Base-by-base conservation (phyloP, 2,888 invertebrate genomes). In the Cephus rjabovi region DNA sequence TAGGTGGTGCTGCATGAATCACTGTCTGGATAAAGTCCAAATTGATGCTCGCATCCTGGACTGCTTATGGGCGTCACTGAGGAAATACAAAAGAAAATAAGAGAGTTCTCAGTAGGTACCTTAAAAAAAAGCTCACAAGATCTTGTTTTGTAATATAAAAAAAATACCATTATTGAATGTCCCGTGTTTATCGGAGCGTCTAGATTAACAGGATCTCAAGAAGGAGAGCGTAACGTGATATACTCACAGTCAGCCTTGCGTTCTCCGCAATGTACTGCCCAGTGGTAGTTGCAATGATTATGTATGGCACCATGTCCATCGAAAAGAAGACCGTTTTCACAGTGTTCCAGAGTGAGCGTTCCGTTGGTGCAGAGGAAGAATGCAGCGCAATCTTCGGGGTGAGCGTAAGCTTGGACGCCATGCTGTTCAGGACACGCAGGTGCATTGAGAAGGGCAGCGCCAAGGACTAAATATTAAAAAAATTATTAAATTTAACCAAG, bases 311-410 rank as follows among this genome's bases (percentile, higher is more conserved):
- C 98, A 89, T 97, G 97, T 79, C 98, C 98, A 90, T 97, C 97
- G 90, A 97, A 98, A 71, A 98, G 93, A 40, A 98, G 93, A 6
- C 98, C 98, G 88, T 98, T 98, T 90, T 97, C 98, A 89, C 98
- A 98, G 37, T 95, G 96, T 91, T 98, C 98, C 84, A 97, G 94
- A 2, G 97, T 97, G 88, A 98, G 92, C 2, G 97, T 97, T 73
- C 98, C 98, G 90, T 98, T 98, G 82, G 96, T 96, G 92, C 98
- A 98, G 69, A 97, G 94, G 93, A 97, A 98, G 93, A 97, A 98
- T 89, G 96, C 94, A 91, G 97, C 96, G 89, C 98, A 98, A 76
- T 95, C 94, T 89, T 97, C 96, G 0, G 97, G 97, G 90, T 98
- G 97, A 9, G 96, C 95, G 91, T 97, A 97, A 0, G 97, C 95